Evolutionary conservation across 2,113 vertebrate genomes (phyloP), one percentile per base, ranked within the genome.

Genomic region (Damaliscus lunatus): DNA sequence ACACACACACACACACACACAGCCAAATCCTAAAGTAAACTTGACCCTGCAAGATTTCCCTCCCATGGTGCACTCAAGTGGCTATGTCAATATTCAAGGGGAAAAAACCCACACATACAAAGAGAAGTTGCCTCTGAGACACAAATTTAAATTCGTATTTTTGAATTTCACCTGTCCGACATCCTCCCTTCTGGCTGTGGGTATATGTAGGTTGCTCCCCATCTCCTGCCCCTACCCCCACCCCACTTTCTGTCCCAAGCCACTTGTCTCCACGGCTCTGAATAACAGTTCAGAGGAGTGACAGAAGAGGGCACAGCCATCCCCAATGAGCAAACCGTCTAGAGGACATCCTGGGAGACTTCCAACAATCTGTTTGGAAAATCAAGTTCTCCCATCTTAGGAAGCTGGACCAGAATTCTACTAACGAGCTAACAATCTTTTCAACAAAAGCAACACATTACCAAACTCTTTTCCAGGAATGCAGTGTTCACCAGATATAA

Each of bases 51-150:
- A 86, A 88, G 92, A 78, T 94, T 78, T 57, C 71, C 81, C 62
- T 90, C 46, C 31, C 17, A 3, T n/a, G 60, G 67, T 33, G 6
- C n/a, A 93, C 27, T 86, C 36, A 85, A 92, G 80, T 67, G 84
- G 53, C 84, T 87, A 95, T 14, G 83, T 86, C 78, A 94, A 78
- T 88, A 95, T 95, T 96, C 91, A 97, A 74, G 71, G 83, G 43
- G 80, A 71, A 82, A 64, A 96, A 94, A 98, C 40, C 0, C 60
- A 90, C 98, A 95, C 77, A 71, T 14, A 86, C 43, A 67, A 15
- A 60, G 55, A 83, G 48, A 96, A 78, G 59, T 40, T 16, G 36
- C n/a, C 87, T 90, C 59, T 81, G 27, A 91, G 46, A 33, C 60
- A 88, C 29, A 80, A 29, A 92, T 94, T 82, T 82, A 87, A 92